A percentile compares a stretch with the other conserved stretches of the same genome.
These are phyloP conservation scores for Channa maculata DNA, from an alignment of 2,113 vertebrate species.

Conservation along the genomic window DNA sequence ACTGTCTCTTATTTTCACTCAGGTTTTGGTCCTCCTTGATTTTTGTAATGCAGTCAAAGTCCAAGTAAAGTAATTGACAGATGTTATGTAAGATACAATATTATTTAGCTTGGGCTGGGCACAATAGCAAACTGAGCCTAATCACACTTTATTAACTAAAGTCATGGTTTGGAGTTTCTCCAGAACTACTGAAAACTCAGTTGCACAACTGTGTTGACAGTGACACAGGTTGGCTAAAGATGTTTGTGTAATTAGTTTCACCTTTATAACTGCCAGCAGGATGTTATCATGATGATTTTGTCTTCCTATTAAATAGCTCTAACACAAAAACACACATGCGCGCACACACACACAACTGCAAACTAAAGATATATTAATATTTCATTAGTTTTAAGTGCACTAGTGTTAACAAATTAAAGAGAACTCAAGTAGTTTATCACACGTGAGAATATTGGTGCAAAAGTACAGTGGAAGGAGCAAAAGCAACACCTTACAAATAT, in stretches of 20 bases:
- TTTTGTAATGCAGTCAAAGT: background rate
- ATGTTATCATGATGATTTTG: background rate
- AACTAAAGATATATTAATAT: too few relatives aligned
- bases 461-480: conserved; percentile 19
- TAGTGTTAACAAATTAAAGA: background rate
- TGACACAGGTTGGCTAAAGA: background rate
- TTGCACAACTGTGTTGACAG: conserved; percentile 1
- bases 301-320: background rate
- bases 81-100: background rate
- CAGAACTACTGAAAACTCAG: background rate
- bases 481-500: conserved; percentile 19
- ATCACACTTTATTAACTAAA: background rate
- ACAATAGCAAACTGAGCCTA: background rate
- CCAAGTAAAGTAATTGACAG: background rate
- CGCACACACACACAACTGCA: background rate
- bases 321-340: background rate
- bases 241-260: background rate
- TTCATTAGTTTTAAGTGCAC: background rate
- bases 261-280: background rate
- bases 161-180: background rate
- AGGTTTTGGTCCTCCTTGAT: background rate
- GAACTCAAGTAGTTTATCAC: background rate
- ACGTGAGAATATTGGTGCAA: background rate
- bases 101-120: background rate
- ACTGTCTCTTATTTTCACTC: background rate